phyloP scores from a whole-genome alignment of 2,797 vertebrate genomes.

The Pelobates cultripes region DNA sequence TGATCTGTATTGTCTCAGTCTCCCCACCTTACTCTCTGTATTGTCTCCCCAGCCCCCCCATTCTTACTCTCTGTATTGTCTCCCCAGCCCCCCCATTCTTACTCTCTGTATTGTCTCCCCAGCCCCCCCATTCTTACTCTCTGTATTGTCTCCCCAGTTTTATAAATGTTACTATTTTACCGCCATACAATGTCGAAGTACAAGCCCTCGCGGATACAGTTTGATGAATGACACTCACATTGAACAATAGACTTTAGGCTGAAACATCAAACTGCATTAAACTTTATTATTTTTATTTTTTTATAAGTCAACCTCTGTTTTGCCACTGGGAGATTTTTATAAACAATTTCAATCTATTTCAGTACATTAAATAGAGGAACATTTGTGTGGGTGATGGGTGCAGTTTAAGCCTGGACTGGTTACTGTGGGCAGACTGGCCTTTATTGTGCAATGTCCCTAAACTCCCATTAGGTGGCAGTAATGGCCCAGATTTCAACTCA shows the following conservation, averaged over 20 bases:
- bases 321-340: conserved; percentile 8
- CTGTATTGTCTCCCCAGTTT: too few relatives aligned
- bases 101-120: too few relatives aligned
- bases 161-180: too few relatives aligned
- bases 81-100: too few relatives aligned
- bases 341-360: conserved; percentile 16
- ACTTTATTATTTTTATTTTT: not conserved
- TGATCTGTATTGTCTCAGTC: too few relatives aligned
- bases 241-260: not conserved
- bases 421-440: too few relatives aligned
- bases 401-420: not conserved
- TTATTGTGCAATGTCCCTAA: not conserved
- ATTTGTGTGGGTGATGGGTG: not conserved
- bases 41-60: too few relatives aligned
- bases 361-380: not conserved
- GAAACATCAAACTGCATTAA: conserved; percentile 13
- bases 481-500: not conserved
- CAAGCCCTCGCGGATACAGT: not conserved
- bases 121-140: too few relatives aligned
- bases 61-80: too few relatives aligned
- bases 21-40: too few relatives aligned
- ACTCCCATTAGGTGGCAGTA: conserved; percentile 23
- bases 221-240: not conserved
- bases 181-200: not conserved
- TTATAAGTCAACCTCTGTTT: conserved; percentile 11